phyloP scores from a whole-genome alignment of 2,888 invertebrate genomes.

The Oscheius sp. region DNA sequence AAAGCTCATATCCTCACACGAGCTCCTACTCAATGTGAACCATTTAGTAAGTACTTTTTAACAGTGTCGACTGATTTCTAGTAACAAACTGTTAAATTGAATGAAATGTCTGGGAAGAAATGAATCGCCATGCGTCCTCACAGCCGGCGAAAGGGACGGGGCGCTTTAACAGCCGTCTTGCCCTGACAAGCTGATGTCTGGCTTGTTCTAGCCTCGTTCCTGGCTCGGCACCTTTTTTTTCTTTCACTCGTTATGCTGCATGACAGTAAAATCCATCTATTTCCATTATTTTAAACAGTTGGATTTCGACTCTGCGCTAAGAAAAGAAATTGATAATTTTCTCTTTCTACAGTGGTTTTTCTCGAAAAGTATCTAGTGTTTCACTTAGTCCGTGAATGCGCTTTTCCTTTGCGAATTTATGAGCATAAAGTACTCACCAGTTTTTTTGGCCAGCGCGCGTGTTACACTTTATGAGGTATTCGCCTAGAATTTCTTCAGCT shows the following conservation, averaged over 20 bases:
- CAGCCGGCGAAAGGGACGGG: conserved; percentile 1
- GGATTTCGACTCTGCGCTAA: too few species aligned
- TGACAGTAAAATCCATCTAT: not conserved
- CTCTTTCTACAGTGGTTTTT: too few species aligned
- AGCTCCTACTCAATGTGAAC: conserved; percentile 24
- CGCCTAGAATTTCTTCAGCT: conserved; percentile 15
- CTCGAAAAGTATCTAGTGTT: too few species aligned
- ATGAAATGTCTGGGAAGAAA: conserved; percentile 6
- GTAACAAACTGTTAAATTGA: not conserved
- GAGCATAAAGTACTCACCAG: not conserved
- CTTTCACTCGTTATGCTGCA: not conserved
- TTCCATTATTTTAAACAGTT: too few species aligned
- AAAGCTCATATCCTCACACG: conserved; percentile 20
- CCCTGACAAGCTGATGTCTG: conserved; percentile 34
- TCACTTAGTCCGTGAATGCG: too few species aligned
- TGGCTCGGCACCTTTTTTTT: not conserved
- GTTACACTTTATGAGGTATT: conserved; percentile 8
- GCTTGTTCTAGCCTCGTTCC: conserved; percentile 26
- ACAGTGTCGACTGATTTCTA: not conserved
- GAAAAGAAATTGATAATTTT: too few species aligned
- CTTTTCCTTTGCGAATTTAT: too few species aligned
- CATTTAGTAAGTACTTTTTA: conserved; percentile 11
- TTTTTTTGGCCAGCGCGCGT: conserved; percentile 10
- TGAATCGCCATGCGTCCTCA: conserved; percentile 15
- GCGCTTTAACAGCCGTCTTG: conserved; percentile 34